Percentiles rank a stretch among this genome's conserved stretches.
phyloP scores from a whole-genome alignment of 2,888 invertebrate genomes.

The Nomada ruficornis region DNA sequence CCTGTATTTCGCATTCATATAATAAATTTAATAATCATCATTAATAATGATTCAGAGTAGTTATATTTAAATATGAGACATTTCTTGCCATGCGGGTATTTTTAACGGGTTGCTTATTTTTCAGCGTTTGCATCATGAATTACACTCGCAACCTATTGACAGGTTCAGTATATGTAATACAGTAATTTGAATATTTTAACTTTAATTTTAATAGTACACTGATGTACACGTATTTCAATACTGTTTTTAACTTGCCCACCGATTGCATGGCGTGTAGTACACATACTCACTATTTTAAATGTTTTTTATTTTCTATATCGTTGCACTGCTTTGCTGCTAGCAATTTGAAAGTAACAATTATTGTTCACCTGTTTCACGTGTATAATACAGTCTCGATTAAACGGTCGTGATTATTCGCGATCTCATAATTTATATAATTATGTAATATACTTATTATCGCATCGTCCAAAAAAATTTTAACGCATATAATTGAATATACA shows the following conservation, averaged over 20 bases:
- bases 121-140: conserved; percentile 55
- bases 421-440: too few relatives aligned
- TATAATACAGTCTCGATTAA: too few relatives aligned
- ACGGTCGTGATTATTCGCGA: too few relatives aligned
- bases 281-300: neutral
- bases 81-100: neutral
- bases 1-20: neutral
- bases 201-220: neutral
- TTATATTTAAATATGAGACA: neutral
- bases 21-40: neutral
- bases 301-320: neutral
- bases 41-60: neutral
- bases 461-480: too few relatives aligned
- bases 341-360: neutral
- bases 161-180: conserved; percentile 57
- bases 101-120: conserved; percentile 31
- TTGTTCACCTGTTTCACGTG: neutral
- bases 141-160: conserved; percentile 43
- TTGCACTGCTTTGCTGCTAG: neutral
- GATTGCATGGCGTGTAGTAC: neutral
- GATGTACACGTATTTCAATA: too few relatives aligned
- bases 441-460: too few relatives aligned
- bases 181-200: neutral
- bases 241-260: neutral
- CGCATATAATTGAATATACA: too few relatives aligned